Evolutionary conservation across 2,888 invertebrate species (phyloP).

Genomic region (Napeogenes sylphis): DNA sequence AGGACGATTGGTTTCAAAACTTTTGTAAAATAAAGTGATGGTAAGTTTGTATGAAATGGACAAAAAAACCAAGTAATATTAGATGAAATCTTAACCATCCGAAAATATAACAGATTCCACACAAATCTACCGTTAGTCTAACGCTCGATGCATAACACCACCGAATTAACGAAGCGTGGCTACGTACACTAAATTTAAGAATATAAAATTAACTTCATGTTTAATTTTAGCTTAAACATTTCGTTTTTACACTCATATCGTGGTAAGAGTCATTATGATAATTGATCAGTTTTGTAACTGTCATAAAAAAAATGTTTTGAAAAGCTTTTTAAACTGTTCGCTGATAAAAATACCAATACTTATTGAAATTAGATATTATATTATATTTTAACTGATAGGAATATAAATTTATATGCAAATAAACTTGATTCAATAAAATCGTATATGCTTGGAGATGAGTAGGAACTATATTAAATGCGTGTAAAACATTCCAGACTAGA

Average conservation of each 20-base stretch:
- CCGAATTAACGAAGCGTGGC: slow-evolving; percentile 29
- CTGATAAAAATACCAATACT: no score
- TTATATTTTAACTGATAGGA: slow-evolving; percentile 2
- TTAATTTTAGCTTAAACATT: slow-evolving; percentile 19
- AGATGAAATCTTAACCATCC: slow-evolving; percentile 16
- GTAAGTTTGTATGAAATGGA: no score
- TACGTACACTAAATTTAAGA: slow-evolving; percentile 26
- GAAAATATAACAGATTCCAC: slow-evolving; percentile 17
- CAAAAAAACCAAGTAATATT: not conserved
- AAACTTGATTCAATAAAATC: slow-evolving; percentile 36
- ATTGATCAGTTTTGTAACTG: no score
- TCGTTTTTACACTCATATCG: not conserved
- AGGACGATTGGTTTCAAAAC: no score
- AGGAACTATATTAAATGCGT: slow-evolving; percentile 49
- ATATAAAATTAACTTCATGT: slow-evolving; percentile 30
- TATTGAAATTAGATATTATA: no score
- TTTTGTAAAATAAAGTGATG: no score
- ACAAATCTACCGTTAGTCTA: slow-evolving; percentile 25
- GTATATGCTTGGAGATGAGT: slow-evolving; percentile 51
- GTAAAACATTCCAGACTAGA: slow-evolving; percentile 58
- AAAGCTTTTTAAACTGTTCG: no score
- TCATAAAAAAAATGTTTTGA: no score
- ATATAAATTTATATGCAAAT: slow-evolving; percentile 29
- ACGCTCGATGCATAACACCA: slow-evolving; percentile 20
- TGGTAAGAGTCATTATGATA: not conserved